phyloP scores from a whole-genome alignment of 2,113 vertebrate species.

The Rhynchomys soricoides region DNA sequence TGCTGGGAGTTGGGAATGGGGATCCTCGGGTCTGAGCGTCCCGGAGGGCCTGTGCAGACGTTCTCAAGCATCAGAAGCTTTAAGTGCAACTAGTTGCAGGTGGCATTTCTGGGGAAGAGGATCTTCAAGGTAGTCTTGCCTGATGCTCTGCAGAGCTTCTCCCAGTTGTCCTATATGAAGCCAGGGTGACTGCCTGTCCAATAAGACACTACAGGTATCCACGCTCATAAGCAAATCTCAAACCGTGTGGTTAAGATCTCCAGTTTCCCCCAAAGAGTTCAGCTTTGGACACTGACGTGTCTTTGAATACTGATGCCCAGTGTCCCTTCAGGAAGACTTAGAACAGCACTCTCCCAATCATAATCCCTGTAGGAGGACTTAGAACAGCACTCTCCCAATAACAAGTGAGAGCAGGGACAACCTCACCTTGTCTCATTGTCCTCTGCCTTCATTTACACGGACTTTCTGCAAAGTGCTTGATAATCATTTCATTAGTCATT shows the following conservation, averaged over 20 bases:
- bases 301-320: not conserved
- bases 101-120: not conserved
- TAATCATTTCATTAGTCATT: conserved; percentile 76
- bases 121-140: not conserved
- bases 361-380: too few relatives aligned
- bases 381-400: too few relatives aligned
- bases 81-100: too few relatives aligned
- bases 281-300: not conserved
- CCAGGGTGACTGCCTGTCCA: rapidly evolving
- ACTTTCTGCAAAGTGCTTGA: conserved; percentile 68
- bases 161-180: not conserved
- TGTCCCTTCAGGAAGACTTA: not conserved
- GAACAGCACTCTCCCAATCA: not conserved
- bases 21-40: too few relatives aligned
- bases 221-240: not conserved
- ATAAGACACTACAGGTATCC: rapidly evolving
- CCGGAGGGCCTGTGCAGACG: not conserved
- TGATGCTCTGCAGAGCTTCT: not conserved
- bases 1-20: too few relatives aligned
- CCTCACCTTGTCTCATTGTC: conserved; percentile 27
- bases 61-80: not conserved
- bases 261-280: not conserved
- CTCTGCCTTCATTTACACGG: conserved; percentile 58
- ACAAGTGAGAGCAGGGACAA: not conserved
- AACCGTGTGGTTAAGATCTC: not conserved